Base-by-base conservation (phyloP, 1,140 invertebrate species). In the Lepidotrigona ventralis region DNA sequence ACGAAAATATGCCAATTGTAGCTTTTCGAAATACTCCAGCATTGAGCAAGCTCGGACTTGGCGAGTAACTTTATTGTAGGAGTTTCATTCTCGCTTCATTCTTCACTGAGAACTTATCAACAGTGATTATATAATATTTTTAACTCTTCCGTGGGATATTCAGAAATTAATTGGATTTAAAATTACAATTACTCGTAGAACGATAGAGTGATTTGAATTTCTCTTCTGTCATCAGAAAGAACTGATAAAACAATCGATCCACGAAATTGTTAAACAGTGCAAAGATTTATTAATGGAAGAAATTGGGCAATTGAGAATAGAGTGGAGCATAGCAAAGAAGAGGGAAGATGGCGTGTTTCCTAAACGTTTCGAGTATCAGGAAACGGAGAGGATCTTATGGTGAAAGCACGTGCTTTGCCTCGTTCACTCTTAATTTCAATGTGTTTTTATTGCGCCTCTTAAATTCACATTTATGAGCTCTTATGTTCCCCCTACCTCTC, bases 381-480 rank as follows among this genome's bases (percentile, higher is more conserved):
- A 83, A 75, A 60, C 73, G 33, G 39, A 58, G 51, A 71, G 86
- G 79, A 87, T 80, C 80, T 58, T 68, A 66, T 54, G 63, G 74
- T 77, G 82, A 86, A 51, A 83, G 90, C 91, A 91, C 91, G 91
- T 91, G 91, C 89, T 92, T 84, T 88, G 90, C 88, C 90, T 92
- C 91, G 89, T 94, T 94, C 92, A 93, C 93, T 94, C 93, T 94
- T 93, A 91, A 94, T 94, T 94, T 94, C 93, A 94, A 93, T 92
- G 93, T 94, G 93, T 93, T 94, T 94, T 94, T 94, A 94, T 94
- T 94, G 91, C 93, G 92, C 92, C 94, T 94, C 93, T 94, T 94
- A 94, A 94, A 94, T 94, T 94, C 94, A 91, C 94, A 94, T 94
- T 94, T 94, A 94, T 94, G 93, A 94, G 93, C 94, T 94, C 93